Evolutionary conservation across 2,113 vertebrate species (phyloP).

Genomic region (Caranx melampygus): DNA sequence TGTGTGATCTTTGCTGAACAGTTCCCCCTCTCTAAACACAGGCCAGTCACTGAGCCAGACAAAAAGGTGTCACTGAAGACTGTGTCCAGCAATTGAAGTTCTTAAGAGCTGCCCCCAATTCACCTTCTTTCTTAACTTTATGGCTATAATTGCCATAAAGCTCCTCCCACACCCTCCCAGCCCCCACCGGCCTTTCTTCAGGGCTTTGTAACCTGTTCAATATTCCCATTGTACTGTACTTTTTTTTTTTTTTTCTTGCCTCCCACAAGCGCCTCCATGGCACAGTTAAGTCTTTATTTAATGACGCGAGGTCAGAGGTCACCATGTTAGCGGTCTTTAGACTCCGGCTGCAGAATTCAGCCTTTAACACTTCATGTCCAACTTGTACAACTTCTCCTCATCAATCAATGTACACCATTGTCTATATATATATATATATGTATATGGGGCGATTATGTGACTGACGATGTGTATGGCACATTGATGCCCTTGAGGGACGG

Average conservation of each 20-base stretch:
- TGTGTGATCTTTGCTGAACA: conserved; percentile 67
- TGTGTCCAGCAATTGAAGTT: conserved; percentile 76
- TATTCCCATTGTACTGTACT: conserved; percentile 69
- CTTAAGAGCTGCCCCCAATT: conserved; percentile 76
- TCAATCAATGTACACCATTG: neutral
- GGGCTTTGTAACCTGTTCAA: conserved; percentile 65
- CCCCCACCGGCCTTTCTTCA: conserved; percentile 42
- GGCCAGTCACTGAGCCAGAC: conserved; percentile 63
- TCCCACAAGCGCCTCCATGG: conserved; percentile 36
- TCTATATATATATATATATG: conserved; percentile 59
- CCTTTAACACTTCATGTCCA: conserved; percentile 56
- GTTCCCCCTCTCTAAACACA: conserved; percentile 53
- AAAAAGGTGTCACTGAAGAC: conserved; percentile 81
- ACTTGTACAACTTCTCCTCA: conserved; percentile 66
- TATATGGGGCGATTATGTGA: conserved; percentile 71
- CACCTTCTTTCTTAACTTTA: conserved; percentile 79
- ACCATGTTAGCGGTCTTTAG: conserved; percentile 57
- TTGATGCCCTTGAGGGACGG: conserved; percentile 71
- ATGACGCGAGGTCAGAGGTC: conserved; percentile 68
- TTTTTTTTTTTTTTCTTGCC: neutral
- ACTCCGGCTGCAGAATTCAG: conserved; percentile 53
- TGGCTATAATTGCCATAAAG: conserved; percentile 77
- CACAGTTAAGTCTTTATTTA: conserved; percentile 51
- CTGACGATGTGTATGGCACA: conserved; percentile 66
- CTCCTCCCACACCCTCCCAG: conserved; percentile 61